These are phyloP conservation scores for Diphyllodes magnificus DNA, from an alignment of 2,113 vertebrate genomes.

Conservation along the genomic window DNA sequence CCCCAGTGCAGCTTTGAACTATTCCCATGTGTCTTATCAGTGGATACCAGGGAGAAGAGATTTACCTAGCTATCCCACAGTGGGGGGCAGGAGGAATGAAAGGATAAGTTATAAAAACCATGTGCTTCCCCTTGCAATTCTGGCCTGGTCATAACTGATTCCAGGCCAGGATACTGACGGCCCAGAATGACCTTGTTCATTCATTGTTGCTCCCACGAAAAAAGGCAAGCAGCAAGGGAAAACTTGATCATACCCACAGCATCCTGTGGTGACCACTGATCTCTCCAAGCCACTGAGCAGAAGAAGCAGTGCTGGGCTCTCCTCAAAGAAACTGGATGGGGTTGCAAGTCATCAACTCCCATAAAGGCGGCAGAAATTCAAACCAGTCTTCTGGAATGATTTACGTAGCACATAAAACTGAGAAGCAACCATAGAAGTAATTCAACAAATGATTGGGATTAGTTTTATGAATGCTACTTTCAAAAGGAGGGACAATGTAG, in stretches of 20 bases:
- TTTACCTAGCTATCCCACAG: neutral
- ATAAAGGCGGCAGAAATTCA: constrained; percentile 45
- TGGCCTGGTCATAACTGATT: neutral
- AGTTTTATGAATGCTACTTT: constrained; percentile 37
- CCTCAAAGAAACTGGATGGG: neutral
- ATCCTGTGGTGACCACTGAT: neutral
- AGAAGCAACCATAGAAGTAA: constrained; percentile 19
- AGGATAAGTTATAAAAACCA: neutral
- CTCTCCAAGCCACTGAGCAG: neutral
- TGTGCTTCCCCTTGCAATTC: neutral
- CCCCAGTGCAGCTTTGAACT: neutral
- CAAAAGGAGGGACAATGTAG: neutral
- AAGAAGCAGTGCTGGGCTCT: neutral
- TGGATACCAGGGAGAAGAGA: neutral
- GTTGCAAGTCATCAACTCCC: constrained; percentile 29
- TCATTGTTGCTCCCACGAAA: neutral
- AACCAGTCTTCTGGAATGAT: constrained; percentile 34
- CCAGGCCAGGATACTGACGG: neutral
- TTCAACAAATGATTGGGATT: constrained; percentile 39
- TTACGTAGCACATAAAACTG: constrained; percentile 44
- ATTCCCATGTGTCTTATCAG: accelerated
- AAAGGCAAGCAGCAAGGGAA: neutral
- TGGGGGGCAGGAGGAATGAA: neutral
- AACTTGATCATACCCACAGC: neutral
- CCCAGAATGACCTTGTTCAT: neutral